Conservation (phyloP, 2,113 vertebrate genomes). For the Gracilinanus agilis region DNA sequence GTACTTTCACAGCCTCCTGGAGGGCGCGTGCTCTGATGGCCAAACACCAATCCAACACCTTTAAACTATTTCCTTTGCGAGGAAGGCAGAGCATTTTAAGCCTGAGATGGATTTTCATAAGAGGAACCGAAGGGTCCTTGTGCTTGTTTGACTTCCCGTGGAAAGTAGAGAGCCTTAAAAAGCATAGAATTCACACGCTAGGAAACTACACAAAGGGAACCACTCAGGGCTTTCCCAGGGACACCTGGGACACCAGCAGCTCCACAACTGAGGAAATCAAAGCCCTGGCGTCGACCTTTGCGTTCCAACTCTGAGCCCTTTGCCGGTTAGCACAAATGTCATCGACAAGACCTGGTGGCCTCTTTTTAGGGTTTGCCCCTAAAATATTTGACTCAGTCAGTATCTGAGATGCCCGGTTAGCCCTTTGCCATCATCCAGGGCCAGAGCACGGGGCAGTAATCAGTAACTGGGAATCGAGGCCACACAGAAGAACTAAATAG, state of each 20-base stretch:
- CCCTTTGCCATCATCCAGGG: not conserved
- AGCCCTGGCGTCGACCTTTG: not conserved
- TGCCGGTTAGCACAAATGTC: slow-evolving; percentile 23
- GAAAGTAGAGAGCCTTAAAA: slow-evolving; percentile 28
- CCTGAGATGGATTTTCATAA: slow-evolving; percentile 28
- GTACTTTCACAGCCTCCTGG: not conserved
- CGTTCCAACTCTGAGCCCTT: slow-evolving; percentile 47
- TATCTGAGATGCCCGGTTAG: not conserved
- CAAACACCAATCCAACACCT: not conserved
- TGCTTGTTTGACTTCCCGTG: slow-evolving; percentile 3
- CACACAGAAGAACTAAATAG: too few species aligned
- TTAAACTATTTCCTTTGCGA: slow-evolving; percentile 40
- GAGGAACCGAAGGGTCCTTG: slow-evolving; percentile 32
- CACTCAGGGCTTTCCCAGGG: not conserved
- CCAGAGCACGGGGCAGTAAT: too few species aligned
- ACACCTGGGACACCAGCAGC: not conserved
- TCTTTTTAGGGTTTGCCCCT: not conserved
- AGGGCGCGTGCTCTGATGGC: not conserved
- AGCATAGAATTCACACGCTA: slow-evolving; percentile 20
- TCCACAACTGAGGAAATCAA: slow-evolving; percentile 10
- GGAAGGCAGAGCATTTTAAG: slow-evolving; percentile 2
- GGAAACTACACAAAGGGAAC: slow-evolving; percentile 54
- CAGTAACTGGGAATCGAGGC: too few species aligned
- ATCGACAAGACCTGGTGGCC: slow-evolving; percentile 39
- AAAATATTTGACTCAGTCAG: not conserved